Evolutionary conservation across 2,797 vertebrate species (phyloP).

Genomic region (Morus bassanus): DNA sequence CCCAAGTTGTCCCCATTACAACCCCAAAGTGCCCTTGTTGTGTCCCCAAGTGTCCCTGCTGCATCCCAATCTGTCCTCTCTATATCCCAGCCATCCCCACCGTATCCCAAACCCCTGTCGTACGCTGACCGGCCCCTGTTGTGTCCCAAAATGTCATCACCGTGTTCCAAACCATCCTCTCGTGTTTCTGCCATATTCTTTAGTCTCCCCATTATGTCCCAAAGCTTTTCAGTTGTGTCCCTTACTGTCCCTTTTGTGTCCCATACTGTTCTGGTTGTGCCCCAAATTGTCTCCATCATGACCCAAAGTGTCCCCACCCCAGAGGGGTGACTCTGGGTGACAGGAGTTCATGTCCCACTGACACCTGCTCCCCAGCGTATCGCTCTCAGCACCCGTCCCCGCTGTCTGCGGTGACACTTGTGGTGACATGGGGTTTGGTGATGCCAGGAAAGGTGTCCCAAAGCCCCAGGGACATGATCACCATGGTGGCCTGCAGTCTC

Average conservation of each 20-base stretch:
- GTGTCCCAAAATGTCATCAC: neutral
- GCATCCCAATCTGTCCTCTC: neutral
- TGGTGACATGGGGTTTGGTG: neutral
- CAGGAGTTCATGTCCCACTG: accelerated
- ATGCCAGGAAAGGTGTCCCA: neutral
- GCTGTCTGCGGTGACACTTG: neutral
- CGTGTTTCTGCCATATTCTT: accelerated
- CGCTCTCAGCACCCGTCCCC: neutral
- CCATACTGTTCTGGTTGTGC: neutral
- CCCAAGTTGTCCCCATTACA: neutral
- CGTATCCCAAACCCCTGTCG: neutral
- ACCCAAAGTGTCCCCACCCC: neutral
- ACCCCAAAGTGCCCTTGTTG: neutral
- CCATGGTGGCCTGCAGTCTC: accelerated
- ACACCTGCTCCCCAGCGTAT: accelerated
- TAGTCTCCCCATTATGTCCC: neutral
- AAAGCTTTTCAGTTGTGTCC: neutral
- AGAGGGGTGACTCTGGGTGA: neutral
- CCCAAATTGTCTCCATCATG: neutral
- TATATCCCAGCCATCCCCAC: no score
- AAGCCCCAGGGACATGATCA: neutral
- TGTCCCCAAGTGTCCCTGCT: neutral
- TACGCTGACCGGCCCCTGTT: neutral
- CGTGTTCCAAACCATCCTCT: neutral
- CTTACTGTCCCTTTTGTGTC: neutral